Conservation (phyloP, 2,113 vertebrate genomes). For the Ctenomys sociabilis region DNA sequence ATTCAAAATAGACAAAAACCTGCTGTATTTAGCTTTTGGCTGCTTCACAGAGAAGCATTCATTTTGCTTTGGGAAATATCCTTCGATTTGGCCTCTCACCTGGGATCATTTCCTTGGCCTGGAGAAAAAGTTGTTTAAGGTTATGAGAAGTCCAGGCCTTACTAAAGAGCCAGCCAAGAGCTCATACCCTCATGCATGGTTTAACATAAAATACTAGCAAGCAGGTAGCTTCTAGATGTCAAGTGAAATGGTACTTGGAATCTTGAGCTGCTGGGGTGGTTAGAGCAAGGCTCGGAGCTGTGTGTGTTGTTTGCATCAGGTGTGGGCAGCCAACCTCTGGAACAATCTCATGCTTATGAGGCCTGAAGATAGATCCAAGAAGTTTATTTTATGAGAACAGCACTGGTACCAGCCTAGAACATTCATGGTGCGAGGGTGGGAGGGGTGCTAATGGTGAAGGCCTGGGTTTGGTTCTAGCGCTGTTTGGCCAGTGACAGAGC, state of each 20-base stretch:
- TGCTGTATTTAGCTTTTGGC: background rate
- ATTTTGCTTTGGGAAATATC: background rate
- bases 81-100: constrained; percentile 37
- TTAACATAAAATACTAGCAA: background rate
- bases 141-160: background rate
- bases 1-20: background rate
- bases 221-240: background rate
- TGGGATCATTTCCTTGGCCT: background rate
- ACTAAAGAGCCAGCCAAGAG: background rate
- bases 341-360: background rate
- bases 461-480: background rate
- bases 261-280: background rate
- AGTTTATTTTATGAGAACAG: background rate
- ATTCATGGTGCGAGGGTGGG: background rate
- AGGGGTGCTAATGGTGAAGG: background rate
- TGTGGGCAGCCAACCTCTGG: background rate
- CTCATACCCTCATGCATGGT: background rate
- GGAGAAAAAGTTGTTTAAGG: background rate
- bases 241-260: background rate
- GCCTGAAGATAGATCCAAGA: background rate
- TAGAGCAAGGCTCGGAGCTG: background rate
- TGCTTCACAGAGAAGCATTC: background rate
- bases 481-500: background rate
- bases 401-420: background rate
- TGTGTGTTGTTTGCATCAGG: background rate